Evolutionary conservation across 2,113 vertebrate genomes (phyloP), one percentile per base, ranked within the genome.

Genomic region (Sander vitreus): DNA sequence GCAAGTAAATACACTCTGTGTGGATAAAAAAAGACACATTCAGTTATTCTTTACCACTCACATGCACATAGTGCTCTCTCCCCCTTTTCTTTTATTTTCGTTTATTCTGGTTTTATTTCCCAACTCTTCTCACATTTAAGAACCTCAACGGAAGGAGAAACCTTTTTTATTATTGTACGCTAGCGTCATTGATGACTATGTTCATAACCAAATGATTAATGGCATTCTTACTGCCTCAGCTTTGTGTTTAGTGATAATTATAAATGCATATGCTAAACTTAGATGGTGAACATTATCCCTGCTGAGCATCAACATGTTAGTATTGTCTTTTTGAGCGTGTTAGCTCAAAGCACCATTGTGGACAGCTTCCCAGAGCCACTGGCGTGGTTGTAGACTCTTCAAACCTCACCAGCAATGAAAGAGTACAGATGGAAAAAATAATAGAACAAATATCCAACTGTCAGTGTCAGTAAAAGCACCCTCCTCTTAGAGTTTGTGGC

Each of bases 371-470:
- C 54, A 57, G 50, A 33, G 43, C 27, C 4, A 23, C 16, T 15
- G 10, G 64, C 23, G 8, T 47, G 30, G 15, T 47, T 25, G 39
- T 6, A 16, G 30, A 65, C 43, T 25, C 33, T 65, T 85, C 36
- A 70, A 36, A 54, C 73, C 36, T 50, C 43, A 23, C 53, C n/a
- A 45, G 53, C 60, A 27, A 54, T 64, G 45, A 69, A 70, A 59
- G 18, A 33, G 59, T n/a, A 5, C 19, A 48, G 33, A 45, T 43
- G 72, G 80, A 76, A 84, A 85, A 70, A 87, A 85, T 70, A 78
- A 72, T 25, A 15, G 48, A 65, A 54, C 18, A 54, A 75, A 81
- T 12, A 45, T 9, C 30, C 65, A 30, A 19, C 23, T 70, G 76
- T 79, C 83, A 64, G 78, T 39, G 21, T 66, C 53, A 53, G 70